These are phyloP conservation scores for Toxotes lorentzi DNA, from an alignment of 2,797 vertebrate genomes.

Conservation along the genomic window DNA sequence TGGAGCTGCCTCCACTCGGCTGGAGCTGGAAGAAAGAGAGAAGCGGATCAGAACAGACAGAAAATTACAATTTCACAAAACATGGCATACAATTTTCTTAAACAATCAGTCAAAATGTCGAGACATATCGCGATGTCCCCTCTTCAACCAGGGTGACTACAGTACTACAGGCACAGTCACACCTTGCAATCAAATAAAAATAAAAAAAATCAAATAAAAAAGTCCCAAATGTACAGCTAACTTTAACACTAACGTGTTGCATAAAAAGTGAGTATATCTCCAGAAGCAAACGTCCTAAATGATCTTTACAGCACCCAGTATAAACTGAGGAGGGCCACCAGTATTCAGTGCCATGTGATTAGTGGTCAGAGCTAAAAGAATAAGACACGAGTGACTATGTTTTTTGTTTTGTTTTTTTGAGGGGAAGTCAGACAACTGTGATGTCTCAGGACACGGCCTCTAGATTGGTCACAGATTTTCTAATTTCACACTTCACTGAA, in stretches of 20 bases:
- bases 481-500: constrained; percentile 46
- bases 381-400: neutral
- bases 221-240: neutral
- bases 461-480: constrained; percentile 37
- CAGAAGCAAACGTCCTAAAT: neutral
- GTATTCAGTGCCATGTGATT: neutral
- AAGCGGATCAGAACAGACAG: neutral
- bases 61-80: neutral
- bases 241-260: neutral
- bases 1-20: constrained; percentile 76
- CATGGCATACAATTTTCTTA: neutral
- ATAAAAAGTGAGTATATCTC: neutral
- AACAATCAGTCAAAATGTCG: too few species aligned
- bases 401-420: neutral
- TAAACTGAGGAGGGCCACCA: neutral
- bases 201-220: too few species aligned
- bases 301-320: neutral
- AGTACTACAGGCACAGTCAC: neutral
- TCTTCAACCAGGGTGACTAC: neutral
- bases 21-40: constrained; percentile 82
- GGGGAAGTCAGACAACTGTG: constrained; percentile 6
- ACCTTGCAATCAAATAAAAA: neutral
- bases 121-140: neutral
- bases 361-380: constrained; percentile 12
- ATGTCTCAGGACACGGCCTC: constrained; percentile 14